Evolutionary conservation across 2,113 vertebrate species (phyloP), one percentile per base, ranked within the genome.

Genomic region (Asarcornis scutulata): DNA sequence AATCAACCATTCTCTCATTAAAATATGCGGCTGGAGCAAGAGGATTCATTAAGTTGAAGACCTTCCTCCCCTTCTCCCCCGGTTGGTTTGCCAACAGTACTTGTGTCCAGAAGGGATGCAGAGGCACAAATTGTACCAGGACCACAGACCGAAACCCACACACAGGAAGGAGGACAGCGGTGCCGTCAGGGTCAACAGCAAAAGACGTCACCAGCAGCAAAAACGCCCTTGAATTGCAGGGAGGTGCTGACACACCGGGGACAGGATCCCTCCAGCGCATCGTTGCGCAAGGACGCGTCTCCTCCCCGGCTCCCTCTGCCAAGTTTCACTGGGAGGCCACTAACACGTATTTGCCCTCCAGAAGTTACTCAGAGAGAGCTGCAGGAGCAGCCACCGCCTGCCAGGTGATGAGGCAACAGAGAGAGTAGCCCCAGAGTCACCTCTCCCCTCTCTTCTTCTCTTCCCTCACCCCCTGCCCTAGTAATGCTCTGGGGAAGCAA

Each of bases 281-380:
- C 26, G 1, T 90, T 95, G 67, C 3, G 0, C 88, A 95, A 94
- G 82, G 71, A 79, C 3, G 0, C 21, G 52, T 44, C 83, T 91
- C 82, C 85, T 94, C 59, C 40, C 4, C 50, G 40, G 44, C 50
- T 77, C 76, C 88, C 31, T 66, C 86, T 94, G 95, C 91, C 95
- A 95, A 86, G 94, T 96, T 96, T 95, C 92, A 5, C 90, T 88
- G 88, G 44, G 86, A 96, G 76, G 72, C 88, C 92, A 55, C 88
- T 36, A 44, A 93, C 17, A 38, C 1, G 0, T 66, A 48, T 44
- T 48, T 91, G 86, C 67, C 79, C 93, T 91, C 67, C 91, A 90
- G 79, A 83, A 38, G 73, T 84, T 86, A 74, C 73, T 86, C 68
- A 88, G 0, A 0, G 0, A 48, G 5, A 2, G 56, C 31, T 63